Evolutionary conservation across 2,113 vertebrate species (phyloP), one percentile per base, ranked within the genome.

Genomic region (Oceanites oceanicus): DNA sequence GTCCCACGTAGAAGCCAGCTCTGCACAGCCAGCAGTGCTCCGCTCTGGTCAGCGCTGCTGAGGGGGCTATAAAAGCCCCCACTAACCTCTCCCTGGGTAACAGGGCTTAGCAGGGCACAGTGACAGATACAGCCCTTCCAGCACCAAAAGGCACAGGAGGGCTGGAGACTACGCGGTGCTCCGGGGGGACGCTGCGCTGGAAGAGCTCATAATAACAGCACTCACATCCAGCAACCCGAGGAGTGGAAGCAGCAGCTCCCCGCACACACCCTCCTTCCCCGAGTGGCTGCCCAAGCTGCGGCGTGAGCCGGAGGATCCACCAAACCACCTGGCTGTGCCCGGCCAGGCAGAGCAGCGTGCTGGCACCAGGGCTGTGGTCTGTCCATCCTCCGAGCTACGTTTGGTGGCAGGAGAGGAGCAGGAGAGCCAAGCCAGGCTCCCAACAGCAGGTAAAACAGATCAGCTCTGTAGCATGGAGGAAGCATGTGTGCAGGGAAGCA

Each of bases 181-280:
- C 25, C 1, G 1, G 13, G 13, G 36, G 47, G 22, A 53, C 3
- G 2, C 61, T 6, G 23, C 1, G 11, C 52, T 32, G 65, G 44
- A 14, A 50, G 55, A 40, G 15, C 45, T 27, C 4, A 3, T 3
- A 11, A 3, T 3, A 23, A 8, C n/a, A 13, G 22, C 59, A 29
- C 66, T 61, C 44, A 11, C 14, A 1, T n/a, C 36, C 61, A 18
- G 10, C n/a, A 15, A 61, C 52, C 61, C 61, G 9, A 45, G 40
- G 29, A 15, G n/a, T 4, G 68, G 56, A 30, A 85, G 34, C 56
- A 36, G 81, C 58, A 44, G 47, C 58, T 63, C 68, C 47, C 55
- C 4, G 4, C 5, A 17, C 59, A 8, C 23, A 3, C 34, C 59
- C 22, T 45, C 34, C 71, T 34, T 47, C 61, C 56, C n/a, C 15